Conservation (phyloP, 2,797 vertebrate genomes). For the Clarias platycephalus region DNA sequence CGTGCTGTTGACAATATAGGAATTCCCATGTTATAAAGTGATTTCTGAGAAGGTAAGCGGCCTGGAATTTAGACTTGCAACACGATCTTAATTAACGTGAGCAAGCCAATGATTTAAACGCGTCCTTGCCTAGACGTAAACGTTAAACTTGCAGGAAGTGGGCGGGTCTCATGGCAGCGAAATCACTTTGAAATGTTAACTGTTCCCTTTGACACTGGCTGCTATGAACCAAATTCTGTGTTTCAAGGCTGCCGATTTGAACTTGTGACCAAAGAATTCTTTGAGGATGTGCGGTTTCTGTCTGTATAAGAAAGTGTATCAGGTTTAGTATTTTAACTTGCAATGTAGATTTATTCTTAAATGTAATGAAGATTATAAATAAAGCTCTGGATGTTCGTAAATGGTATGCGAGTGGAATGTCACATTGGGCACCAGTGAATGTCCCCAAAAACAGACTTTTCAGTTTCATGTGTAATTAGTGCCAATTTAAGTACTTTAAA, state of each 20-base stretch:
- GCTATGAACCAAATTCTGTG: neutral
- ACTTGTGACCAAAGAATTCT: neutral
- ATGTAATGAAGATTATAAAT: neutral
- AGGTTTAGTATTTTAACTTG: neutral
- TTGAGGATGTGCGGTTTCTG: neutral
- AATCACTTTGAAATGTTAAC: neutral
- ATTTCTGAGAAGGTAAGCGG: neutral
- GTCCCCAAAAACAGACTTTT: neutral
- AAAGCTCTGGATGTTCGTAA: neutral
- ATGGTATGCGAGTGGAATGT: neutral
- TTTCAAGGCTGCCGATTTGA: neutral
- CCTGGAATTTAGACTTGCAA: too few relatives aligned
- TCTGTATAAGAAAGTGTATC: neutral
- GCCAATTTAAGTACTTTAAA: too few relatives aligned
- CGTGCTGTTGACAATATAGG: neutral
- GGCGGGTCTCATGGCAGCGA: neutral
- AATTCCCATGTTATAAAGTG: neutral
- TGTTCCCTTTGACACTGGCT: neutral
- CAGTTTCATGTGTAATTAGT: neutral
- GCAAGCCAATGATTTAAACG: neutral
- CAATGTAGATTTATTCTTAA: neutral
- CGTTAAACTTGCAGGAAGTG: neutral
- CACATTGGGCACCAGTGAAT: neutral
- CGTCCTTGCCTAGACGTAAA: neutral
- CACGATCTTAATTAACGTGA: neutral